phyloP scores from a whole-genome alignment of 2,797 vertebrate genomes.

The Danionella dracula region DNA sequence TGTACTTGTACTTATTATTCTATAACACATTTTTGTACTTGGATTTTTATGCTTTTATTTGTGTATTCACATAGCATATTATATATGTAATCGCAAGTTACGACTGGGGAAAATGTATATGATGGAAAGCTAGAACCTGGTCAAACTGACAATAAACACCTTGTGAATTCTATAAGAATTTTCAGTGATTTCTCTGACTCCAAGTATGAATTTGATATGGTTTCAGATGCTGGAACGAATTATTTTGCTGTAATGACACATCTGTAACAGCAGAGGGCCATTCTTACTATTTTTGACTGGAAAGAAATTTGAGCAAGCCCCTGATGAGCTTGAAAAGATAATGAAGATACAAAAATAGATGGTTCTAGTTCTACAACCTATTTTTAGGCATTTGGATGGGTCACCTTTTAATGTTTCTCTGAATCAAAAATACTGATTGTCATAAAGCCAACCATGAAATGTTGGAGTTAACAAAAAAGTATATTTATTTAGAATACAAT shows the following conservation, averaged over 20 bases:
- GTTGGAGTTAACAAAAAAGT: no score
- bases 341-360: neutral
- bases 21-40: slow-evolving; percentile 47
- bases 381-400: no score
- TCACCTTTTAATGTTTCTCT: no score
- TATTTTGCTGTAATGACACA: neutral
- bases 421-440: no score
- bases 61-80: slow-evolving; percentile 40
- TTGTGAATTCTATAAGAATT: slow-evolving; percentile 32
- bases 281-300: neutral
- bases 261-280: slow-evolving; percentile 28
- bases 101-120: slow-evolving; percentile 36
- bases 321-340: neutral
- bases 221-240: no score
- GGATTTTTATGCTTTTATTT: slow-evolving; percentile 46
- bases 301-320: neutral
- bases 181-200: no score
- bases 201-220: neutral
- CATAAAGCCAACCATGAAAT: no score
- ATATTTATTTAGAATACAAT: no score
- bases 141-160: slow-evolving; percentile 36
- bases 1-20: slow-evolving; percentile 43
- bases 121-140: slow-evolving; percentile 38
- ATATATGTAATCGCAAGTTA: slow-evolving; percentile 47
- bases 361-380: no score